Evolutionary conservation across 2,888 invertebrate species (phyloP).

Genomic region (Bruchidius siliquastri): DNA sequence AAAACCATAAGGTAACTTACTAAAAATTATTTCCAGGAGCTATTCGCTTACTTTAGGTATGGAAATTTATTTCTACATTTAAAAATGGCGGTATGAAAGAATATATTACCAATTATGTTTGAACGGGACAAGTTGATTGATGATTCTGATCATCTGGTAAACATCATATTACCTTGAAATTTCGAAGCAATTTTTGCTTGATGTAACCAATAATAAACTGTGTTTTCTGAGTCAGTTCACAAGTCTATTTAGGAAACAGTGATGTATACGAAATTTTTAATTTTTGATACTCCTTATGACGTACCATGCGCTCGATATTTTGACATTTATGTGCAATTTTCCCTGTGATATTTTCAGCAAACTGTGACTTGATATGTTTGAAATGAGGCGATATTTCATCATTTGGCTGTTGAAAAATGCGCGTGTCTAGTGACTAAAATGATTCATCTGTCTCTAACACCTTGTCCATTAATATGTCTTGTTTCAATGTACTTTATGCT

Average conservation of each 20-base stretch:
- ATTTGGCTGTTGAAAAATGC: neutral
- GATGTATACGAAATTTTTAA: neutral
- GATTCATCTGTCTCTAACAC: neutral
- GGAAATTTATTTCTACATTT: no score
- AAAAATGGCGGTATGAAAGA: no score
- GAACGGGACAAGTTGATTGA: no score
- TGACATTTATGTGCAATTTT: neutral
- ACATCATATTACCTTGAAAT: no score
- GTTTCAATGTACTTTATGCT: slow-evolving; percentile 13
- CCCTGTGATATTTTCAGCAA: neutral
- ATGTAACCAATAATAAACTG: no score
- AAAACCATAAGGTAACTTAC: no score
- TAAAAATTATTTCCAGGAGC: no score
- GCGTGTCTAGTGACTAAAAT: neutral
- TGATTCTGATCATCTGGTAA: no score
- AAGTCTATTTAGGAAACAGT: neutral
- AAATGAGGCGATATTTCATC: neutral
- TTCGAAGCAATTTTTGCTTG: no score
- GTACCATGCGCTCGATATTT: neutral
- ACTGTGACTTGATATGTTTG: neutral
- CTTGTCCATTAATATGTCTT: slow-evolving; percentile 1
- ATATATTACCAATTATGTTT: no score
- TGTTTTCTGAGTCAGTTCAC: no score
- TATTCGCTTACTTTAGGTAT: no score
- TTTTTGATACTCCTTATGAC: neutral